These are phyloP conservation scores for Dorcus parallelipipedus DNA, from an alignment of 2,888 invertebrate species.

Conservation along the genomic window DNA sequence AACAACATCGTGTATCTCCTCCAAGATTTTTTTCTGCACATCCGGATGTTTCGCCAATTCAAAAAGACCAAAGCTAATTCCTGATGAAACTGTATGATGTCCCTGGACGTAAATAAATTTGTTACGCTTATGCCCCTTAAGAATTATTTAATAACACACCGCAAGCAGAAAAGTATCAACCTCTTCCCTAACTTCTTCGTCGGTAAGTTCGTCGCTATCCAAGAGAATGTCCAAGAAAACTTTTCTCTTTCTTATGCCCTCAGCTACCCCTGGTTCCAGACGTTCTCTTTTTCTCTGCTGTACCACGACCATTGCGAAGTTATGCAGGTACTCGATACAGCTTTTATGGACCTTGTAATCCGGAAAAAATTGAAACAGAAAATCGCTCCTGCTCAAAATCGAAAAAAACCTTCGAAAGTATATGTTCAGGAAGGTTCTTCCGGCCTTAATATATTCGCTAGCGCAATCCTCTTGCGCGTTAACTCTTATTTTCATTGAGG, in stretches of 20 bases:
- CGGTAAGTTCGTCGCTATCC: constrained; percentile 7
- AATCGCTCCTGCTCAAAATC: constrained; percentile 17
- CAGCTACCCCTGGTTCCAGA: neutral
- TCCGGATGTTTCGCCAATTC: constrained; percentile 22
- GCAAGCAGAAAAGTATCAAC: constrained; percentile 57
- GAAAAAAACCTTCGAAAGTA: constrained; percentile 21
- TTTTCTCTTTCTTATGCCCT: constrained; percentile 1
- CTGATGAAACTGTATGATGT: constrained; percentile 27
- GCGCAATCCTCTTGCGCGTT: constrained; percentile 17
- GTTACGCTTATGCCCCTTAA: neutral
- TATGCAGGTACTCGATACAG: too few relatives aligned
- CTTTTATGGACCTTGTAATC: constrained; percentile 9
- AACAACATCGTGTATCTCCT: constrained; percentile 19
- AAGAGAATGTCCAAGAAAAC: constrained; percentile 14
- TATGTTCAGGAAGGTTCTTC: constrained; percentile 14
- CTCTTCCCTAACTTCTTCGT: constrained; percentile 40
- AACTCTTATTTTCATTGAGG: constrained; percentile 21
- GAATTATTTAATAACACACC: constrained; percentile 46
- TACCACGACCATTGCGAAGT: constrained; percentile 20
- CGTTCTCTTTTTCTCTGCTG: constrained; percentile 20
- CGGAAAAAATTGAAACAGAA: constrained; percentile 16
- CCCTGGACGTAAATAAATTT: constrained; percentile 16
- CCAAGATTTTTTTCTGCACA: constrained; percentile 25
- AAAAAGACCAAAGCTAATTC: constrained; percentile 20
- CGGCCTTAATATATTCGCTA: constrained; percentile 14